Percentiles rank a stretch among this genome's conserved stretches.
Evolutionary conservation across 35 echinoderm and acorn worm species (phyloP).

Genomic region (Apostichopus californicus): DNA sequence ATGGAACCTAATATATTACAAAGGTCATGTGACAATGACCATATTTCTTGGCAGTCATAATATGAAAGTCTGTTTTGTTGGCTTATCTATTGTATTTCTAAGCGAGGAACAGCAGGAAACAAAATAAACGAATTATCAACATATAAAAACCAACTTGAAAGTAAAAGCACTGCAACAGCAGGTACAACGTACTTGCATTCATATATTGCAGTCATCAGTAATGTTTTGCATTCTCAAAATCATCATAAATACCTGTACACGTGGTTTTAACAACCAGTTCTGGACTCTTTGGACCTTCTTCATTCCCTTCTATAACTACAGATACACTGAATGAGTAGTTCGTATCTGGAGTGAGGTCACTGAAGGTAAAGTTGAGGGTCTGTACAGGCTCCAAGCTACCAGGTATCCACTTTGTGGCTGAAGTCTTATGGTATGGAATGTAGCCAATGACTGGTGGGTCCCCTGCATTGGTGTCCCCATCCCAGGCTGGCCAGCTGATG

Average conservation of each 20-base stretch:
- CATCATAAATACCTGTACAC: neutral
- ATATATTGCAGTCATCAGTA: too few relatives aligned
- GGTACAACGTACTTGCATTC: too few relatives aligned
- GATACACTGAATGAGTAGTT: neutral
- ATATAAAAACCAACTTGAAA: too few relatives aligned
- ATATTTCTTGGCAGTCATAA: too few relatives aligned
- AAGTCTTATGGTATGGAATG: neutral
- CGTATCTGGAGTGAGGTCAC: neutral
- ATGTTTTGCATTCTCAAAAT: too few relatives aligned
- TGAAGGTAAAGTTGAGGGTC: neutral
- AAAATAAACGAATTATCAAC: too few relatives aligned
- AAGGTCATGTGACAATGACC: too few relatives aligned
- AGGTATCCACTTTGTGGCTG: neutral
- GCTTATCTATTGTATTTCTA: too few relatives aligned
- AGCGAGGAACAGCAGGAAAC: too few relatives aligned
- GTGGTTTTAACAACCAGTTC: neutral
- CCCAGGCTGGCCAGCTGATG: neutral
- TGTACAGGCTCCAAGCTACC: neutral
- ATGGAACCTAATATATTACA: too few relatives aligned
- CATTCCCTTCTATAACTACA: neutral
- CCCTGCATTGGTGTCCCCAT: neutral
- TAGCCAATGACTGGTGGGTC: neutral
- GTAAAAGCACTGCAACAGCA: too few relatives aligned
- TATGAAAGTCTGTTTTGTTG: too few relatives aligned
- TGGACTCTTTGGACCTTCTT: neutral